Percentiles rank a stretch among this genome's conserved stretches.
Conservation (phyloP, 2,113 vertebrate species). For the Bubo blakistoni region DNA sequence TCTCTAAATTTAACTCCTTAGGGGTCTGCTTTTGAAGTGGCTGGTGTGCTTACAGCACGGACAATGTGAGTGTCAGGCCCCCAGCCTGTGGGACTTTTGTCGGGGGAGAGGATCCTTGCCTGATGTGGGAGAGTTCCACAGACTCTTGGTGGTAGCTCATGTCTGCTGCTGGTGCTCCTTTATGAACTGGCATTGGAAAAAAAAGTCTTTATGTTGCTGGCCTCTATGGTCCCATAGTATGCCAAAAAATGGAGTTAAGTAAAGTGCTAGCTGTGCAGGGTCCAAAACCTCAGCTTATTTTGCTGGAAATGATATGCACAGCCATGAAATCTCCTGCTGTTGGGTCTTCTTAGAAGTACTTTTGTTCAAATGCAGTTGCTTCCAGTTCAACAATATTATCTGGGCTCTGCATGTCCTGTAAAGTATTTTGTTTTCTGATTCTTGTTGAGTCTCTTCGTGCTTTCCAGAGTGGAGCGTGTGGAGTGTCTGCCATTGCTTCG, state of each 20-base stretch:
- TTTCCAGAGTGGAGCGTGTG: not conserved
- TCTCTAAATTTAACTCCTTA: not conserved
- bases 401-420: not conserved
- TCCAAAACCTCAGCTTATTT: not conserved
- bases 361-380: not conserved
- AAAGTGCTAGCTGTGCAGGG: not conserved
- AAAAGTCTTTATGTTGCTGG: not conserved
- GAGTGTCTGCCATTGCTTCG: fast-evolving
- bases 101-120: not conserved
- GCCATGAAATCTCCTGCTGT: not conserved
- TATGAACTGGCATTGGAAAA: not conserved
- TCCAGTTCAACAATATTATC: not conserved
- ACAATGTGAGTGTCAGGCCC: not conserved
- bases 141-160: not conserved
- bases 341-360: not conserved
- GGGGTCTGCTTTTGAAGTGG: not conserved
- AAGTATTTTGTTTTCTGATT: not conserved
- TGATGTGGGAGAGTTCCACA: not conserved
- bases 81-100: not conserved
- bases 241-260: not conserved
- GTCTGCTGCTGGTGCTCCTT: not conserved
- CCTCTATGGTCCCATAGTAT: not conserved
- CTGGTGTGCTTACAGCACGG: not conserved
- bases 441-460: not conserved
- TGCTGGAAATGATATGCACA: not conserved